Evolutionary conservation across 2,797 vertebrate species (phyloP).

Genomic region (Caiman crocodilus): DNA sequence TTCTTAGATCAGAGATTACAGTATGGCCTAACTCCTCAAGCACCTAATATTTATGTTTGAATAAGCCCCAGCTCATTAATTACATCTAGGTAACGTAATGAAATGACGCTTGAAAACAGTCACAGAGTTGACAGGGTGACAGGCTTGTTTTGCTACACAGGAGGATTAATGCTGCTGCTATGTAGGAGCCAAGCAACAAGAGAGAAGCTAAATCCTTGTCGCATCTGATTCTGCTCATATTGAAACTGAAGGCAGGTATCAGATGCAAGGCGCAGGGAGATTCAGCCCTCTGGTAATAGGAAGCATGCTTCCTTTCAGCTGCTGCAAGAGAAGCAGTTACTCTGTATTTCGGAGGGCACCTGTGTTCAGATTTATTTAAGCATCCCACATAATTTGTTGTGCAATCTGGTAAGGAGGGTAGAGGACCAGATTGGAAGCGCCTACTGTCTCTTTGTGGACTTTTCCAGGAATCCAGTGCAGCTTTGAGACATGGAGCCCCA

Average conservation of each 20-base stretch:
- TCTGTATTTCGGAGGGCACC: background rate
- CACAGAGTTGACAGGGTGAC: background rate
- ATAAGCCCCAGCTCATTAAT: background rate
- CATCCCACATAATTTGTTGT: background rate
- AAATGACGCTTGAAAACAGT: slow-evolving; percentile 18
- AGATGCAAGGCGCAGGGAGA: background rate
- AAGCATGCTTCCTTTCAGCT: background rate
- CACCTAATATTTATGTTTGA: background rate
- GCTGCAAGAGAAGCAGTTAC: background rate
- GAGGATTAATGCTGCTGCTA: background rate
- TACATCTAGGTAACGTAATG: background rate
- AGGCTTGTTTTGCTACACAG: background rate
- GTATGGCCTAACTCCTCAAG: background rate
- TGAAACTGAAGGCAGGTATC: background rate
- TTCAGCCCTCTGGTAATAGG: background rate
- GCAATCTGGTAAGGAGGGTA: background rate
- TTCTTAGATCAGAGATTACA: background rate
- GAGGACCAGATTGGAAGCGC: background rate
- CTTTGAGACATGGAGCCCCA: background rate
- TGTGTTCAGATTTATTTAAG: background rate
- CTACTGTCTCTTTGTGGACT: background rate
- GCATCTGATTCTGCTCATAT: background rate
- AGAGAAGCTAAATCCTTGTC: background rate
- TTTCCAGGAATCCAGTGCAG: fast-evolving
- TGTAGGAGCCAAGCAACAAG: background rate